These are phyloP conservation scores for Miniopterus natalensis DNA, from an alignment of 2,113 vertebrate species.

Conservation along the genomic window DNA sequence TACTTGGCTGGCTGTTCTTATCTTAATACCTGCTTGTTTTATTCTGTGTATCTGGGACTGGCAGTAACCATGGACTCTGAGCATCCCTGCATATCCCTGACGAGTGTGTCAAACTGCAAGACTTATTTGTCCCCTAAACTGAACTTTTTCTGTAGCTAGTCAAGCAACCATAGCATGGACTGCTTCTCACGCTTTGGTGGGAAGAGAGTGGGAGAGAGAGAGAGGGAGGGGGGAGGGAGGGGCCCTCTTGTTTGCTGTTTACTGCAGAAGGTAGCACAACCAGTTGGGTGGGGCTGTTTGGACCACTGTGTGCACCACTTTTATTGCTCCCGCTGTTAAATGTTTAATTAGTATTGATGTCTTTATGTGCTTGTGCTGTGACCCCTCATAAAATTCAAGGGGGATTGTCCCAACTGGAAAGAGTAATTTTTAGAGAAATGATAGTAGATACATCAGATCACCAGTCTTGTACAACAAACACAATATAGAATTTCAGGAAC, in stretches of 20 bases:
- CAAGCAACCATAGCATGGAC: accelerated
- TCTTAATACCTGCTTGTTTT: not conserved
- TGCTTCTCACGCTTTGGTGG: not conserved
- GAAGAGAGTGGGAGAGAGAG: not conserved
- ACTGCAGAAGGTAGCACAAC: not conserved
- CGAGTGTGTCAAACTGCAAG: not conserved
- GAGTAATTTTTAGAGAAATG: not conserved
- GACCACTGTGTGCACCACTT: accelerated
- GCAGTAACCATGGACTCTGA: not conserved
- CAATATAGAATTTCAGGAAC: not conserved
- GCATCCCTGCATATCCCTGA: not conserved
- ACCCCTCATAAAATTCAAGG: not conserved
- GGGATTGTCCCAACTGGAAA: not conserved
- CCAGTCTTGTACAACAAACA: not conserved
- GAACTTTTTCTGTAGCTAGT: not conserved
- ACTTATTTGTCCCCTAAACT: not conserved
- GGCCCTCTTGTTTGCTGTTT: not conserved
- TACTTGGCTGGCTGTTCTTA: not conserved
- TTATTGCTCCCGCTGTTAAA: not conserved
- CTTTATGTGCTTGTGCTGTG: not conserved
- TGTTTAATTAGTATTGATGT: not conserved
- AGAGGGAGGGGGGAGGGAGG: not conserved
- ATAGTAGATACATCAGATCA: not conserved
- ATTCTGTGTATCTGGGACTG: not conserved
- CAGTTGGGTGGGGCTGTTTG: not conserved